Conservation (phyloP, 1,140 invertebrate genomes). For the Wiebesia pumilae region DNA sequence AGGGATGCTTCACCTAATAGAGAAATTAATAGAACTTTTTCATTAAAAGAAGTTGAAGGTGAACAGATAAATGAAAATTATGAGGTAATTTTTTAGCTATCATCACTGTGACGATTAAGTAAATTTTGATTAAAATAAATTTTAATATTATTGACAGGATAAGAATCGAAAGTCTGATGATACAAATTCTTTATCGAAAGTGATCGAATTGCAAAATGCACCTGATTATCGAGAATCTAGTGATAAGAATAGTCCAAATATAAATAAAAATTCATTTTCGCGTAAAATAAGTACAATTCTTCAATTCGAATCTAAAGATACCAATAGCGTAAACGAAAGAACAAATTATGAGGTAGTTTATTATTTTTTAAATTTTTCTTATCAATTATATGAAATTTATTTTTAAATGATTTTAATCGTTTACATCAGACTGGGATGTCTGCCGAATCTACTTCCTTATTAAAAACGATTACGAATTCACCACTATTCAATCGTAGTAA, state of each 20-base stretch:
- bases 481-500: neutral
- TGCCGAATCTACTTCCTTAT: neutral
- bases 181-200: neutral
- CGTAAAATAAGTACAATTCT: no score
- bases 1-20: neutral
- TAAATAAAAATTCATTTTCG: no score
- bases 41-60: neutral
- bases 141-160: neutral
- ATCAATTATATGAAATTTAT: no score
- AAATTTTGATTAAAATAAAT: neutral
- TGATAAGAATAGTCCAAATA: no score
- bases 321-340: no score
- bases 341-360: no score
- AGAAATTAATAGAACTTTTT: neutral
- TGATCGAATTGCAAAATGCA: no score
- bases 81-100: neutral
- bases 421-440: no score
- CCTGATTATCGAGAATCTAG: no score
- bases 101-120: neutral
- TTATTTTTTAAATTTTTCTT: no score
- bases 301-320: no score
- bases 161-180: neutral
- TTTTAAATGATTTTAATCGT: no score
- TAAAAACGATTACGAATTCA: neutral
- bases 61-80: neutral